Evolutionary conservation across 1,140 invertebrate genomes (phyloP), one percentile per base, ranked within the genome.

Genomic region (Delia radicum): DNA sequence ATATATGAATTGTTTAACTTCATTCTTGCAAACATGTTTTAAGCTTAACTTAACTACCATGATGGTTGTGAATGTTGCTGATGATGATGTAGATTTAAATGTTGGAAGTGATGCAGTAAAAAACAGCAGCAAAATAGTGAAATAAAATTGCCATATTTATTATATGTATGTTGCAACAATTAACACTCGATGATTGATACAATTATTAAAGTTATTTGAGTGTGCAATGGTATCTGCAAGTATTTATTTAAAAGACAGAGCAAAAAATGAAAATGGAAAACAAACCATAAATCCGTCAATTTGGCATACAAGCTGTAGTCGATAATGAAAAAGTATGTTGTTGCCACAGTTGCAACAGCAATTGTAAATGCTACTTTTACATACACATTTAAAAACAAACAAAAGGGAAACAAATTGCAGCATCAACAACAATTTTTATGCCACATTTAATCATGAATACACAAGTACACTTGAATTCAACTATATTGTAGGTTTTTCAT

Each of bases 141-240:
- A 13, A 33, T 13, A 42, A 42, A 42, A 42, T 10, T 15, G 37
- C 3, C 12, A 42, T 42, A 42, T 42, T 42, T 42, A 42, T n/a
- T n/a, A n/a, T n/a, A n/a, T 42, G 10, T 33, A 42, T 42, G 12
- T 42, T 42, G 37, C 62, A 15, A 65, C 62, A 65, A 65, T 65
- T 65, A 65, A 65, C 62, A 26, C 27, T 65, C 26, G 15, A 65
- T 65, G 62, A 65, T 65, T 65, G 62, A 65, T 65, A 29, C 62
- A 65, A 65, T 65, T 63, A 63, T 27, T 65, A 31, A n/a, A 65
- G n/a, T 65, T 65, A 65, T 65, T 13, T 27, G 61, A 21, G 24
- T 27, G 61, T 10, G 10, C 12, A 42, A 15, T 15, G n/a, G 37
- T 42, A 42, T 10, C 37, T 10, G 37, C 4, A 42, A 1, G 6